Base-by-base conservation (phyloP, 2,113 vertebrate genomes). In the Carassius auratus region DNA sequence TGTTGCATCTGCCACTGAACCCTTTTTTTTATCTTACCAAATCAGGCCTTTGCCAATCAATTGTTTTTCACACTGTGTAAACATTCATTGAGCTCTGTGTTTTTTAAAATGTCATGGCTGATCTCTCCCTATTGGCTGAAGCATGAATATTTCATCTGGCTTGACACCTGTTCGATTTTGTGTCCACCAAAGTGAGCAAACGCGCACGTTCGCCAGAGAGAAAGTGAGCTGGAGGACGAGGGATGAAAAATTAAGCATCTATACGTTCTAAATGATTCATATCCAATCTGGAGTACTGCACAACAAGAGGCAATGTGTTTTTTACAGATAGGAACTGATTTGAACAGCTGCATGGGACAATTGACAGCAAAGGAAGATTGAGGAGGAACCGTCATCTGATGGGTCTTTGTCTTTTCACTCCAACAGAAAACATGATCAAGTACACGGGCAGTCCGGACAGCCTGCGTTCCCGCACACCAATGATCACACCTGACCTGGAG, bases 371-470 rank as follows among this genome's bases (percentile, higher is more conserved):
- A 83, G 85, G 5, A 55, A 68, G 66, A 33, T n/a, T 21, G 62
- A 55, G 14, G 62, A 55, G 14, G 30, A 55, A 48, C 8, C 8
- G 10, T 33, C 13, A 50, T 82, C 45, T 77, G 52, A 84, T 74
- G 42, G 71, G 19, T 87, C 19, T 86, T 50, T 77, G 23, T 61
- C 9, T 69, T 45, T 83, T 64, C 86, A 50, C 42, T 79, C 23
- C 38, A 69, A 71, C 96, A 99, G 98, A 99, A 86, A 99, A 99
- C 90, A 98, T 99, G 97, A 99, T 99, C 92, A 97, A 97, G 83
- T 99, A 98, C 93, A 98, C 98, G 0, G 98, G 98, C 81, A 99
- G 98, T 88, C 98, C 98, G 0, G 98, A 99, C 92, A 99, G 98
- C 90, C 95, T 99, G 87, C 97, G 98, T 7, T 99, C 98, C 0